phyloP scores from a whole-genome alignment of 1,140 invertebrate species.

The Patella vulgata region DNA sequence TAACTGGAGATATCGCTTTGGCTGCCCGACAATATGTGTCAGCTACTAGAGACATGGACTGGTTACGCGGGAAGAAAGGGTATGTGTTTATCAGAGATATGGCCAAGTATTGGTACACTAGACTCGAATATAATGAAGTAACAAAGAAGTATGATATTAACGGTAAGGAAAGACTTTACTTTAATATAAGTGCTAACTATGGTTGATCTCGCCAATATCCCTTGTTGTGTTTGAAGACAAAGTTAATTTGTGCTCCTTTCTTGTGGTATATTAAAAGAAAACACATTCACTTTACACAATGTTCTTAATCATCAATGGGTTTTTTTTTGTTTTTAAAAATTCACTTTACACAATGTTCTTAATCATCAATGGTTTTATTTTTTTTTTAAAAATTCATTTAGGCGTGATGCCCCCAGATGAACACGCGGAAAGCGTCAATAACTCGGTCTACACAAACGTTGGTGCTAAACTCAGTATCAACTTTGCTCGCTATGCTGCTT shows the following conservation, averaged over 20 bases:
- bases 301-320: not conserved
- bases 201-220: not conserved
- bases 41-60: conserved; percentile 38
- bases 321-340: no score
- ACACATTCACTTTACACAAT: conserved; percentile 2
- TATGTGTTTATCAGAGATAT: conserved; percentile 54
- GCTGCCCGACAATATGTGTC: conserved; percentile 64
- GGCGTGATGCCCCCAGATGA: conserved; percentile 69
- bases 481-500: conserved; percentile 21
- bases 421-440: conserved; percentile 58
- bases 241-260: conserved; percentile 5
- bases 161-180: conserved; percentile 25
- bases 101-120: conserved; percentile 64
- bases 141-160: conserved; percentile 44
- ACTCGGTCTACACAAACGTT: conserved; percentile 66
- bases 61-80: conserved; percentile 38
- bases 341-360: no score
- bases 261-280: not conserved
- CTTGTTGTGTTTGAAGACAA: conserved; percentile 5
- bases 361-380: conserved; percentile 45
- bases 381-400: not conserved
- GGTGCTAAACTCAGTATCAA: conserved; percentile 55
- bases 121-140: conserved; percentile 31
- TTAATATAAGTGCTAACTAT: not conserved
- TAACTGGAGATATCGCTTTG: conserved; percentile 66